Conservation (phyloP, 1,140 invertebrate genomes). For the Philopotamus ludificatus region DNA sequence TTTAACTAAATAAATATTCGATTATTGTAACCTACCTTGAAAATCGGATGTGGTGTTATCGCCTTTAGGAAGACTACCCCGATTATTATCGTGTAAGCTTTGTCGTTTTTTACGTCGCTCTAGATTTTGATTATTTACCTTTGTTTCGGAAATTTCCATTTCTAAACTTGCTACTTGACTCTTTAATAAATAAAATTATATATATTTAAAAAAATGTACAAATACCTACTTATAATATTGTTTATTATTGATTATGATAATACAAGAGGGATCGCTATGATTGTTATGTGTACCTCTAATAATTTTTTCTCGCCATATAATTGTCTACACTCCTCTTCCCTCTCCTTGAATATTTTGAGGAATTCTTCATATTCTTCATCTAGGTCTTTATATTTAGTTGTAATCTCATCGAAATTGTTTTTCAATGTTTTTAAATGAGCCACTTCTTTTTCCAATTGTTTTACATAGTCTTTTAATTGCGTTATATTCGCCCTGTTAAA, state of each 20-base stretch:
- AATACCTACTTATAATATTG: not conserved
- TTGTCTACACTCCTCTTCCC: slow-evolving; percentile 1
- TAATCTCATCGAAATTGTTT: slow-evolving; percentile 12
- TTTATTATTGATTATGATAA: not conserved
- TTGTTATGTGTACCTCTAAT: slow-evolving; percentile 19
- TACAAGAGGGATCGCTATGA: not conserved
- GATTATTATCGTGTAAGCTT: slow-evolving; percentile 30
- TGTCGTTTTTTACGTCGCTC: slow-evolving; percentile 30
- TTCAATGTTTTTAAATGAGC: slow-evolving; percentile 14
- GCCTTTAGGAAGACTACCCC: slow-evolving; percentile 1
- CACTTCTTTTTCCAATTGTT: not conserved
- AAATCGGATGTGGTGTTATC: not conserved
- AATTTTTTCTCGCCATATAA: slow-evolving; percentile 25
- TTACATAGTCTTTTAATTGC: not conserved
- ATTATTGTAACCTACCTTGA: not conserved
- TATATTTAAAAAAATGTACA: not conserved
- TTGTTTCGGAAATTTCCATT: slow-evolving; percentile 19
- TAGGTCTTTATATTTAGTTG: slow-evolving; percentile 42
- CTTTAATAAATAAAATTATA: slow-evolving; percentile 21
- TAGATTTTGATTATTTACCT: slow-evolving; percentile 20
- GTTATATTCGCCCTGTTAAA: not conserved
- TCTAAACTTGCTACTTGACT: slow-evolving; percentile 23
- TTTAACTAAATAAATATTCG: not conserved
- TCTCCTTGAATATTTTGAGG: slow-evolving; percentile 13
- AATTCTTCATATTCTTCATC: slow-evolving; percentile 39